A percentile compares a stretch with the other conserved stretches of the same genome.
phyloP scores from a whole-genome alignment of 2,888 invertebrate genomes.

The Drosophila aldrichi region DNA sequence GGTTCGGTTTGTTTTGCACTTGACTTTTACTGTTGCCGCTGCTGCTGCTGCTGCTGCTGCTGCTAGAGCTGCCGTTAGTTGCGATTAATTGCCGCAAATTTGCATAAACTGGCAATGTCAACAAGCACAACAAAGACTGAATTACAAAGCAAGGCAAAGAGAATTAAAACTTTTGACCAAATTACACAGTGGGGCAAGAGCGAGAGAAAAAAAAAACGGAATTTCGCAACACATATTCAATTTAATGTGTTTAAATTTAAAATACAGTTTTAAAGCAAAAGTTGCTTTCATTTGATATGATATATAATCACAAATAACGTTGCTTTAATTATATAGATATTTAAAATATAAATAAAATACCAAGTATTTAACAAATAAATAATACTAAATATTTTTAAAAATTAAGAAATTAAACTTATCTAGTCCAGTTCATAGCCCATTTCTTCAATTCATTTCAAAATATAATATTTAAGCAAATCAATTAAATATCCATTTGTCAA shows the following conservation, averaged over 20 bases:
- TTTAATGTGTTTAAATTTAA: not conserved
- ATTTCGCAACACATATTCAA: not conserved
- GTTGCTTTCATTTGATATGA: too few relatives aligned
- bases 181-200: slow-evolving; percentile 43
- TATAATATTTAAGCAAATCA: not conserved
- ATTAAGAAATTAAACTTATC: too few relatives aligned
- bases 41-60: slow-evolving; percentile 18
- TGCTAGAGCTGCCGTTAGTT: slow-evolving; percentile 34
- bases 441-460: not conserved
- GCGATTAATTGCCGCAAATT: slow-evolving; percentile 67
- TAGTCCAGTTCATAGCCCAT: too few relatives aligned
- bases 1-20: slow-evolving; percentile 63
- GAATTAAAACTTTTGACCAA: slow-evolving; percentile 38
- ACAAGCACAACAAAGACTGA: slow-evolving; percentile 45
- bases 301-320: too few relatives aligned
- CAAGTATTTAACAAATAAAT: too few relatives aligned
- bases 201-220: not conserved
- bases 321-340: too few relatives aligned
- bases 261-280: too few relatives aligned
- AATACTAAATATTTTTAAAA: too few relatives aligned
- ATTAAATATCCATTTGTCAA: not conserved
- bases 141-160: slow-evolving; percentile 29
- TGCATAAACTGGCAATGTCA: slow-evolving; percentile 62
- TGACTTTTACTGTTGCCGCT: slow-evolving; percentile 39
- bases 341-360: too few relatives aligned